phyloP scores from a whole-genome alignment of 2,888 invertebrate species.

The Sesia bembeciformis region DNA sequence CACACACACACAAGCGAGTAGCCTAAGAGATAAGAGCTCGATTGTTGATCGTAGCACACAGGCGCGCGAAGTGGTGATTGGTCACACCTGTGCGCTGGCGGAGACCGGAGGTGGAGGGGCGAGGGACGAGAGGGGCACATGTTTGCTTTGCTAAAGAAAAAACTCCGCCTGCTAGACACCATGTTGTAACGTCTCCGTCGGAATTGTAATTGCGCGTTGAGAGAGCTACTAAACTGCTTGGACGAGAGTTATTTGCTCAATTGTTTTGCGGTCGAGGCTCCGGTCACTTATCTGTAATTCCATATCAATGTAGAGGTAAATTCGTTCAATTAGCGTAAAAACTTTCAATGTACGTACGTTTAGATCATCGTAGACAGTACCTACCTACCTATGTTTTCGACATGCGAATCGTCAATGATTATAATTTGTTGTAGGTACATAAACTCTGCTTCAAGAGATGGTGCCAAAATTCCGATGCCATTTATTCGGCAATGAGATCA shows the following conservation, averaged over 20 bases:
- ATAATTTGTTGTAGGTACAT: too few relatives aligned
- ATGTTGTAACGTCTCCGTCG: conserved; percentile 25
- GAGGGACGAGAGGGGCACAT: conserved; percentile 4
- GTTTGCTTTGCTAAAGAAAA: conserved; percentile 26
- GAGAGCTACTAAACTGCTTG: conserved; percentile 9
- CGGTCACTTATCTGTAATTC: too few relatives aligned
- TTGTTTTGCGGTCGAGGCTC: background rate
- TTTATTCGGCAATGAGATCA: too few relatives aligned
- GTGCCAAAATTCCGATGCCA: too few relatives aligned
- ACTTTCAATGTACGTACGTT: too few relatives aligned
- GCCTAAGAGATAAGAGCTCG: conserved; percentile 27
- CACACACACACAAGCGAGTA: conserved; percentile 26
- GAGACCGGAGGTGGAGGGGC: conserved; percentile 6
- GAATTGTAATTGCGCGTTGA: conserved; percentile 26
- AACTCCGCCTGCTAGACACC: conserved; percentile 36
- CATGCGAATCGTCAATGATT: too few relatives aligned
- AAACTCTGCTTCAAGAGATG: too few relatives aligned
- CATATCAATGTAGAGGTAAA: too few relatives aligned
- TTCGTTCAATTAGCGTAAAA: too few relatives aligned
- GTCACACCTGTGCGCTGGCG: conserved; percentile 41
- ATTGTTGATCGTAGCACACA: conserved; percentile 33
- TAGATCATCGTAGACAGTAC: too few relatives aligned
- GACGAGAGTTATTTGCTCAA: background rate
- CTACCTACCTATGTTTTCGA: too few relatives aligned
- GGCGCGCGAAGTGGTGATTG: conserved; percentile 35